Conservation (phyloP, 2,113 vertebrate species). For the Chaenocephalus aceratus region DNA sequence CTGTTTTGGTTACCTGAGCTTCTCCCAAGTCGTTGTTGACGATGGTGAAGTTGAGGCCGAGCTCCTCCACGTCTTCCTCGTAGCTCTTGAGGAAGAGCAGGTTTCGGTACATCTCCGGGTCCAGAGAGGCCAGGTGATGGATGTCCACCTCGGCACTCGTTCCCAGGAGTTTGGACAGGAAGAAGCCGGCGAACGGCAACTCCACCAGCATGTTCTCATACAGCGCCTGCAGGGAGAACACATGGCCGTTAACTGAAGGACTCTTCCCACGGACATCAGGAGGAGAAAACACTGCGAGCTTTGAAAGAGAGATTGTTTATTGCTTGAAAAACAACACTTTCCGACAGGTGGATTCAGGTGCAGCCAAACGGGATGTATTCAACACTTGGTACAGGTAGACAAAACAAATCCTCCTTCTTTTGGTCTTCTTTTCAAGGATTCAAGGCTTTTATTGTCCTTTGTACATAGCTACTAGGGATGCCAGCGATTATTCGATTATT, state of each 20-base stretch:
- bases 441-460: no score
- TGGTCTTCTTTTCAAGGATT: no score
- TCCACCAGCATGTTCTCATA: constrained; percentile 99
- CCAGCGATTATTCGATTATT: no score
- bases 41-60: constrained; percentile 97
- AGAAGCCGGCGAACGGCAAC: constrained; percentile 97
- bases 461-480: no score
- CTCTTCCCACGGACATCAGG: background rate
- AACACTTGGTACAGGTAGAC: no score
- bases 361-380: no score
- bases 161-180: constrained; percentile 96
- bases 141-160: constrained; percentile 98
- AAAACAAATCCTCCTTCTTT: no score
- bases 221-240: constrained; percentile 86
- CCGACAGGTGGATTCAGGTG: no score
- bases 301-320: constrained; percentile 31
- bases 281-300: constrained; percentile 3
- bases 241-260: constrained; percentile 10
- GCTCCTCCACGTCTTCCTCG: constrained; percentile 95
- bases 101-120: constrained; percentile 97
- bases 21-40: constrained; percentile 98
- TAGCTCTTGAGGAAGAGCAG: constrained; percentile 99
- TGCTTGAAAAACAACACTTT: background rate
- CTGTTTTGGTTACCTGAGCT: constrained; percentile 82
- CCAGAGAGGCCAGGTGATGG: constrained; percentile 96